These are phyloP conservation scores for Lagodon rhomboides DNA, from an alignment of 2,797 vertebrate genomes.

Conservation along the genomic window DNA sequence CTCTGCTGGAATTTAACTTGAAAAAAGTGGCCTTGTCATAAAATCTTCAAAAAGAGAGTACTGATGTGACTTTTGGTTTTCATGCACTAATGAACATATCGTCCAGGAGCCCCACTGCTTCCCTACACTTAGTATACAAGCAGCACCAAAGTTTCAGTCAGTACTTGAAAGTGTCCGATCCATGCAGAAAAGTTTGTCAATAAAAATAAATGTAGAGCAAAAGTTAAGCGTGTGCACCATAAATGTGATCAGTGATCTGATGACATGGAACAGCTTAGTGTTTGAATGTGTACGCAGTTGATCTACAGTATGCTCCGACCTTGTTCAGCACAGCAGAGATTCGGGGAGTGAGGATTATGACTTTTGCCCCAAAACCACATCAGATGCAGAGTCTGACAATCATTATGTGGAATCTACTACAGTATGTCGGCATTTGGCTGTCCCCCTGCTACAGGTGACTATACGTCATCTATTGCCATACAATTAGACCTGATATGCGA, in stretches of 20 bases:
- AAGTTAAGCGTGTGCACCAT: not conserved
- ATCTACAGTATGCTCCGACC: not conserved
- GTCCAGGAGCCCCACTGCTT: constrained; percentile 26
- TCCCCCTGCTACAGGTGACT: no score
- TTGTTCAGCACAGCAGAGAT: not conserved
- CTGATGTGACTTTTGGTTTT: constrained; percentile 42
- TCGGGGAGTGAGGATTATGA: not conserved
- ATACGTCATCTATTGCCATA: no score
- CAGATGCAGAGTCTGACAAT: not conserved
- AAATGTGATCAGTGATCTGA: not conserved
- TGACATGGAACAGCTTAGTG: not conserved
- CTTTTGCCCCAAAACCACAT: not conserved
- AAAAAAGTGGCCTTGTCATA: constrained; percentile 62
- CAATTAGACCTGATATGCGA: not conserved
- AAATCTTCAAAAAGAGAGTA: constrained; percentile 43
- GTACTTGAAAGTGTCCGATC: constrained; percentile 6
- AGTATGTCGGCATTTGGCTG: not conserved
- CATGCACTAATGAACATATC: constrained; percentile 46
- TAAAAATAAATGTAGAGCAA: not conserved
- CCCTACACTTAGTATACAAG: constrained; percentile 23
- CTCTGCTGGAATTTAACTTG: constrained; percentile 56
- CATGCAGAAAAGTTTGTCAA: not conserved
- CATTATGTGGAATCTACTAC: not conserved
- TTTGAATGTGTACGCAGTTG: not conserved
- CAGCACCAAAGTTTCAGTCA: constrained; percentile 23